phyloP scores from a whole-genome alignment of 2,888 invertebrate genomes.

The Sturmia bella region DNA sequence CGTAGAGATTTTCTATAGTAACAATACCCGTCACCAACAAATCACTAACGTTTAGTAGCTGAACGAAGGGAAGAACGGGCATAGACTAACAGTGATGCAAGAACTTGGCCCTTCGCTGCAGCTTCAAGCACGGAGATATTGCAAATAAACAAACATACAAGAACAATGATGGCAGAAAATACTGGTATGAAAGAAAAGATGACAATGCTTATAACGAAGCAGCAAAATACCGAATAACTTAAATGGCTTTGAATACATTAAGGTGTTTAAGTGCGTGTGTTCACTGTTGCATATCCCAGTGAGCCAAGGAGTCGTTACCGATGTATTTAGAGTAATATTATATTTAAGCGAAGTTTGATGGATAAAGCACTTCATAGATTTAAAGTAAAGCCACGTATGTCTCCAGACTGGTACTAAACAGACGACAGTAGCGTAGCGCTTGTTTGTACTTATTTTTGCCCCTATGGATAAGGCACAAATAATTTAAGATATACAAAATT shows the following conservation, averaged over 20 bases:
- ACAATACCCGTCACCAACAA: constrained; percentile 58
- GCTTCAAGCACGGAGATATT: constrained; percentile 13
- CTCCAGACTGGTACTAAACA: too few relatives aligned
- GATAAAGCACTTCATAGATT: too few relatives aligned
- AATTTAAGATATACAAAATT: too few relatives aligned
- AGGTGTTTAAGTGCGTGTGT: too few relatives aligned
- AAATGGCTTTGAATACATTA: constrained; percentile 40
- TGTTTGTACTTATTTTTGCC: too few relatives aligned
- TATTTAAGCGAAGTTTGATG: too few relatives aligned
- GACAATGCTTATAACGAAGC: constrained; percentile 11
- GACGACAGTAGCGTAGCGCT: too few relatives aligned
- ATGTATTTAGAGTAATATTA: too few relatives aligned
- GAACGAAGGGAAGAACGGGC: background rate
- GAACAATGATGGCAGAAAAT: constrained; percentile 6
- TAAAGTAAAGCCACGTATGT: too few relatives aligned
- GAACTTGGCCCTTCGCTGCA: background rate
- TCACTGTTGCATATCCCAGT: too few relatives aligned
- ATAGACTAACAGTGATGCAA: constrained; percentile 1
- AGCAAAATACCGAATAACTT: constrained; percentile 38
- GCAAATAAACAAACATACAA: constrained; percentile 27
- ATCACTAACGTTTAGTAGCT: constrained; percentile 53
- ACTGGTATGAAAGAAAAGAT: background rate
- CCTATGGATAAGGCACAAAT: too few relatives aligned
- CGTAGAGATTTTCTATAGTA: constrained; percentile 34
- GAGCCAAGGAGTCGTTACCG: too few relatives aligned